Percentiles rank a stretch among this genome's conserved stretches.
phyloP scores from a whole-genome alignment of 2,113 vertebrate species.

The Heteronetta atricapilla region DNA sequence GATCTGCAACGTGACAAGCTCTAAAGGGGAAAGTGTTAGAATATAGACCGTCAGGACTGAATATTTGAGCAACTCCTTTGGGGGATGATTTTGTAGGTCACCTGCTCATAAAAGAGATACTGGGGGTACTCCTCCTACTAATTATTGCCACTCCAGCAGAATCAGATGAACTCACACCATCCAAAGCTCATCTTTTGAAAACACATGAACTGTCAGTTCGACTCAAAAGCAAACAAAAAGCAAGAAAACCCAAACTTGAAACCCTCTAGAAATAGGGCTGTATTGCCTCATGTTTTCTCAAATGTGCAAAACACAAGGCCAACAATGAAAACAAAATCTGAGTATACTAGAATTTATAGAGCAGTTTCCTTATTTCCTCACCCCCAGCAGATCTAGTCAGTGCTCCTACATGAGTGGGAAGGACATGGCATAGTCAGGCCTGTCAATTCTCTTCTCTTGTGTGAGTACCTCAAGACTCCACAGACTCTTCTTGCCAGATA shows the following conservation, averaged over 20 bases:
- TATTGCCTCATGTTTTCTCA: neutral
- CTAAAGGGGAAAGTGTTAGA: neutral
- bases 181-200: neutral
- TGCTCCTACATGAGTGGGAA: neutral
- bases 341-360: neutral
- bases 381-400: neutral
- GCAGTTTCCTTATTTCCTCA: neutral
- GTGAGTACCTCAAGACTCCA: neutral
- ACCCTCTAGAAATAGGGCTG: neutral
- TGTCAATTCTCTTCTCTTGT: neutral
- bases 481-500: rapidly evolving
- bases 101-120: neutral
- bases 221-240: neutral
- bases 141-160: neutral
- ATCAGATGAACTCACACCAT: neutral
- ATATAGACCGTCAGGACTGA: neutral
- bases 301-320: neutral
- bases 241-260: neutral
- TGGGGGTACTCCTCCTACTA: neutral
- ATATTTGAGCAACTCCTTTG: neutral
- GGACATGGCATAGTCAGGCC: neutral
- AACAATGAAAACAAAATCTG: neutral
- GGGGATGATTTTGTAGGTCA: neutral
- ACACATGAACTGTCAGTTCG: neutral
- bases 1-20: neutral